Percentiles rank a stretch among this genome's conserved stretches.
These are phyloP conservation scores for Channa argus DNA, from an alignment of 2,113 vertebrate species.

Conservation along the genomic window DNA sequence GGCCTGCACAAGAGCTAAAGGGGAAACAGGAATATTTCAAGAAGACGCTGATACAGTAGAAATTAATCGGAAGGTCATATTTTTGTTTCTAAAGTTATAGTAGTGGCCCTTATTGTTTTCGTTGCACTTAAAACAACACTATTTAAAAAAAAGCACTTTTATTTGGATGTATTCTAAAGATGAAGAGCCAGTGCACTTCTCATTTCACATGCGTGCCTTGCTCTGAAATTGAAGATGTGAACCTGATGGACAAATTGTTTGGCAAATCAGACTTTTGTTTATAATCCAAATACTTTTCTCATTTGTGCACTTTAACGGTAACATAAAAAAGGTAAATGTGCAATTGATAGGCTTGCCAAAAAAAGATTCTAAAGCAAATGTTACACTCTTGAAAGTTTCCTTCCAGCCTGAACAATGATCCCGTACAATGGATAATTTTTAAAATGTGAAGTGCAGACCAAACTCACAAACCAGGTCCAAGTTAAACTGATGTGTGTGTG, in stretches of 20 bases:
- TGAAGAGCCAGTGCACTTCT: slow-evolving; percentile 61
- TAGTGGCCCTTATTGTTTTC: slow-evolving; percentile 28
- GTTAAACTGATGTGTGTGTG: slow-evolving; percentile 35
- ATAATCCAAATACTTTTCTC: slow-evolving; percentile 32
- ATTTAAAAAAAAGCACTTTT: slow-evolving; percentile 58
- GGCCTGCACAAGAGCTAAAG: slow-evolving; percentile 69
- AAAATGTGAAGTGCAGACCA: slow-evolving; percentile 72
- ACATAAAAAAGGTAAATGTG: slow-evolving; percentile 29
- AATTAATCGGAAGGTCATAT: slow-evolving; percentile 14
- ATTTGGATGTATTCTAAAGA: slow-evolving; percentile 44
- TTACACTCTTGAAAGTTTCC: background rate
- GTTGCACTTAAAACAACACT: slow-evolving; percentile 53
- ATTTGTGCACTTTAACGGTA: slow-evolving; percentile 67
- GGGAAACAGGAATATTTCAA: slow-evolving; percentile 30
- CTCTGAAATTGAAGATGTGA: slow-evolving; percentile 59
- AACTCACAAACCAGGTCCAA: slow-evolving; percentile 66
- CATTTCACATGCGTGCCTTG: slow-evolving; percentile 77
- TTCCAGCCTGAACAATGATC: background rate
- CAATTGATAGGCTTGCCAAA: slow-evolving; percentile 4
- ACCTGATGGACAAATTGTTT: slow-evolving; percentile 61
- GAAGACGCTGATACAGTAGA: slow-evolving; percentile 23
- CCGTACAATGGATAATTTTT: slow-evolving; percentile 17
- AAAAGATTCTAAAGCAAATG: slow-evolving; percentile 1
- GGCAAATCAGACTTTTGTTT: slow-evolving; percentile 43
- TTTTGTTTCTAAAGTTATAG: slow-evolving; percentile 11